A percentile compares a stretch with the other conserved stretches of the same genome.
These are phyloP conservation scores for Zelleria hepariella DNA, from an alignment of 2,888 invertebrate species.

Conservation along the genomic window DNA sequence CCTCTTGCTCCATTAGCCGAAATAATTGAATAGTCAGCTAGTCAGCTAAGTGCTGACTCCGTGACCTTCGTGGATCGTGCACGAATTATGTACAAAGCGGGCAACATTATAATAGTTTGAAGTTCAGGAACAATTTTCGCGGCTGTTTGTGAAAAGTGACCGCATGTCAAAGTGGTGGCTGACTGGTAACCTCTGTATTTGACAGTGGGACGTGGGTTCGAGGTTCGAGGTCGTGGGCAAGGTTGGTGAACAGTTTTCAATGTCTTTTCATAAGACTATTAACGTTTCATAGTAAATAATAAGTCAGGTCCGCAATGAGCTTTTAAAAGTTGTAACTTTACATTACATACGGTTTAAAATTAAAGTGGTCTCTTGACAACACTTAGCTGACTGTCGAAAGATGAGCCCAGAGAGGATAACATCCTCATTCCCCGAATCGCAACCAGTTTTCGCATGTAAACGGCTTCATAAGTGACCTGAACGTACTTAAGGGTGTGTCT, in stretches of 20 bases:
- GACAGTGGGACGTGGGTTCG: background rate
- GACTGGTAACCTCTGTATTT: background rate
- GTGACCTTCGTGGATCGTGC: constrained; percentile 20
- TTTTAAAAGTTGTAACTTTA: no score
- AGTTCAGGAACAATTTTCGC: background rate
- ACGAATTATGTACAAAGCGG: background rate
- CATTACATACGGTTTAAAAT: background rate
- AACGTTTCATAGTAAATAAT: background rate
- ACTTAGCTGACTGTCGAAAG: background rate
- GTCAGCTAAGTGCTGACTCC: constrained; percentile 7
- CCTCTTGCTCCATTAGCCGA: constrained; percentile 20
- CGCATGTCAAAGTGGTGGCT: constrained; percentile 9
- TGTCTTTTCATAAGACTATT: background rate
- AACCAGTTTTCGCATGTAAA: background rate
- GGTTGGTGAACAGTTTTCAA: background rate
- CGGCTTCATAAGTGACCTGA: background rate
- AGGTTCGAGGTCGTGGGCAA: background rate
- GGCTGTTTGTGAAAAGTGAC: constrained; percentile 12
- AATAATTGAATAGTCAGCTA: background rate
- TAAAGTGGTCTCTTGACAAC: background rate
- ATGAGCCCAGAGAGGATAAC: background rate
- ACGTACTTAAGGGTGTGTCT: background rate
- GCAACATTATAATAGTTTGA: background rate
- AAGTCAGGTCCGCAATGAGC: no score
- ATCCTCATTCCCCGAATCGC: background rate